phyloP scores from a whole-genome alignment of 1,140 invertebrate genomes.

The Drosophila hydei region DNA sequence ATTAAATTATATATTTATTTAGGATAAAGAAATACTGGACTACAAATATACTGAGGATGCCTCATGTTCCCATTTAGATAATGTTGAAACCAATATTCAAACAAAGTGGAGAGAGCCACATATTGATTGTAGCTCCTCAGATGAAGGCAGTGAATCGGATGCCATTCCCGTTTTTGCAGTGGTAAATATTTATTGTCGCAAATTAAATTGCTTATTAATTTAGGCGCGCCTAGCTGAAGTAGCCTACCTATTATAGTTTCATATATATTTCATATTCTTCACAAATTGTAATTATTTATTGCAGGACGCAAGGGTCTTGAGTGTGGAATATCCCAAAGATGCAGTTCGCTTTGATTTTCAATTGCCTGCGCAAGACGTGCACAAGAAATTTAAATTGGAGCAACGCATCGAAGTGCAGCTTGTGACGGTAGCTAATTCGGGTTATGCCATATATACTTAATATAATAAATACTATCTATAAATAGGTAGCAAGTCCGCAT shows the following conservation, averaged over 20 bases:
- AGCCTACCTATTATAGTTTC: background rate
- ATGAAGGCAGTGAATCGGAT: conserved; percentile 25
- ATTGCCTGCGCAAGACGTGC: conserved; percentile 25
- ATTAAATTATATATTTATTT: background rate
- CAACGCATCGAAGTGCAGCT: conserved; percentile 36
- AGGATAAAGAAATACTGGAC: conserved; percentile 22
- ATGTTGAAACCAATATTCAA: too few species aligned
- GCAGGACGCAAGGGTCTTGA: conserved; percentile 48
- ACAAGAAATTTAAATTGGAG: conserved; percentile 1
- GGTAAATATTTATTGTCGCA: background rate
- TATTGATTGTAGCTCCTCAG: conserved; percentile 13
- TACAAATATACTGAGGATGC: background rate
- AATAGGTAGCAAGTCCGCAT: conserved; percentile 59
- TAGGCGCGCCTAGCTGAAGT: too few species aligned
- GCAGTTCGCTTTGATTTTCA: conserved; percentile 45
- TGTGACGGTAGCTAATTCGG: conserved; percentile 3
- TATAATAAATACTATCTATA: background rate
- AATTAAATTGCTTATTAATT: background rate
- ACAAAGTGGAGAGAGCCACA: background rate
- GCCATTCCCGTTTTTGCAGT: conserved; percentile 22
- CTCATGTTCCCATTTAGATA: background rate
- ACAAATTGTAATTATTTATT: too few species aligned
- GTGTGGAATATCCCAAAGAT: conserved; percentile 59
- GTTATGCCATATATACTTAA: background rate
- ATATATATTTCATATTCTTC: too few species aligned